These are phyloP conservation scores for Cyanoderma ruficeps DNA, from an alignment of 2,113 vertebrate genomes.

Conservation along the genomic window DNA sequence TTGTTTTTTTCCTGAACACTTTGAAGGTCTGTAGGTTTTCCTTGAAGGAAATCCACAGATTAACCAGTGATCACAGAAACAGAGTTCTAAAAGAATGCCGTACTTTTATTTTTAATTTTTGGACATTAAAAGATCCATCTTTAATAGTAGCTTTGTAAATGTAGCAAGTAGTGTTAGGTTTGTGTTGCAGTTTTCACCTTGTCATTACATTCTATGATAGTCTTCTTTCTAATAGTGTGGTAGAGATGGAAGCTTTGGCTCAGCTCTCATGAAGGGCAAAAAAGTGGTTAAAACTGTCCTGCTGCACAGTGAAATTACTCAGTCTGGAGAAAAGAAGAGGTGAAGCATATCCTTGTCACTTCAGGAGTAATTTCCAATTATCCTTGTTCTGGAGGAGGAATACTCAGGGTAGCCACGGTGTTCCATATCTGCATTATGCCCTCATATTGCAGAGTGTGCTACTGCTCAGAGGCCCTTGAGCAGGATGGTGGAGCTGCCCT, in stretches of 20 bases:
- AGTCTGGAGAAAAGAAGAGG: background rate
- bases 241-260: background rate
- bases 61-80: background rate
- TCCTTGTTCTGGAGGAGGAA: background rate
- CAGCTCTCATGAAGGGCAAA: background rate
- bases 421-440: background rate
- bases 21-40: background rate
- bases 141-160: background rate
- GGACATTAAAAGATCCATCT: background rate
- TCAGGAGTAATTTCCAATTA: background rate
- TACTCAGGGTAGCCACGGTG: background rate
- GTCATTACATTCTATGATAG: background rate
- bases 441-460: background rate
- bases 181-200: background rate
- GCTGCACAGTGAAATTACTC: background rate
- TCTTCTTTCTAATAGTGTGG: background rate
- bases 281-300: background rate
- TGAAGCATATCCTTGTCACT: constrained; percentile 33
- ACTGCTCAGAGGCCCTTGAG: background rate
- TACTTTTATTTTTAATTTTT: background rate
- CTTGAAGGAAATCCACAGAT: background rate
- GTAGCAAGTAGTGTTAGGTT: background rate
- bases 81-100: background rate
- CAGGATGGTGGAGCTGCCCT: background rate
- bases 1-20: background rate